Evolutionary conservation across 2,797 vertebrate genomes (phyloP), one percentile per base, ranked within the genome.

Genomic region (Sebastes diploproa): DNA sequence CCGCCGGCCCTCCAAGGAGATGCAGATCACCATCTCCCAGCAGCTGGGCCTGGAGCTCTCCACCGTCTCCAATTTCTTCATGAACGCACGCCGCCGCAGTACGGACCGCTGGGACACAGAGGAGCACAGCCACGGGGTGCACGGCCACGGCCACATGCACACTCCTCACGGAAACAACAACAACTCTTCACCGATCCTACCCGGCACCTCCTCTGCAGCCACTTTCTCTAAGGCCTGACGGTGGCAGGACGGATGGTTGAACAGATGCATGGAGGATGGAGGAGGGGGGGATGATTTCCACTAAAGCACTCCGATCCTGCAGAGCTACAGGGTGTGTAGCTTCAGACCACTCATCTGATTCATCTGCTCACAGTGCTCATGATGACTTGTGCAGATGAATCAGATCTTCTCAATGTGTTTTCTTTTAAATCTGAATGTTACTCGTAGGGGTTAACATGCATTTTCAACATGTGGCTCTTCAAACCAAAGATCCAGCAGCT

Each of bases 31-130:
- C 96, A 99, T 99, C 95, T 98, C 97, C 0, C 98, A 99, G 95
- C 98, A 99, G 94, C 96, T 99, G 81, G 98, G 98, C 86, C 92
- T 99, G 92, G 98, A 99, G 96, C 97, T 98, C 92, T 97, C 93
- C 95, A 99, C 98, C 3, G 98, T 99, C 95, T 98, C 97, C 96
- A 99, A 99, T 90, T 99, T 99, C 97, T 98, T 99, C 96, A 99
- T 99, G 98, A 98, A 99, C 42, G 97, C 98, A 46, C 98, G 98
- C 70, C 97, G 98, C 67, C 96, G 98, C 80, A 98, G 97, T 80
- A 94, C 97, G 90, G 98, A 99, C 93, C 97, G 98, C 93, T 99
- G 98, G 98, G 97, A 97, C 66, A 94, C 97, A 50, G 95, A 95
- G 74, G 97, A 97, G 1, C 97, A 95, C 0, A 92, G 96, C 75